Evolutionary conservation across 2,888 invertebrate species (phyloP).

Genomic region (Azorinus chamasolen): DNA sequence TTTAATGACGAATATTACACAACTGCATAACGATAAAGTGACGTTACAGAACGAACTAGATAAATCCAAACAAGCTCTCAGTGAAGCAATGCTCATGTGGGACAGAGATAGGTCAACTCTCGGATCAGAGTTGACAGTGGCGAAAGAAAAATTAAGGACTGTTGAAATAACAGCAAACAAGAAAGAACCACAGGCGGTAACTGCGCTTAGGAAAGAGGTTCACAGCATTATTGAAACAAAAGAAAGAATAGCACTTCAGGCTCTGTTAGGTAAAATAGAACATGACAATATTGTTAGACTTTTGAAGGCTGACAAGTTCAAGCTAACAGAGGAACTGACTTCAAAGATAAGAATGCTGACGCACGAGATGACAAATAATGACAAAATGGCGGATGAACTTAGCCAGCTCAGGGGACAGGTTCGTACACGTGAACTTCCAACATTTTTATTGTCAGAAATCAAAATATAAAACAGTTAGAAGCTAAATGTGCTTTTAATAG

Average conservation of each 20-base stretch:
- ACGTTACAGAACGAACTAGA: conserved; percentile 75
- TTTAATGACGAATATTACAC: conserved; percentile 76
- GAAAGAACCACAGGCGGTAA: conserved; percentile 68
- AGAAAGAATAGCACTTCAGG: conserved; percentile 77
- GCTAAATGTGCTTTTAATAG: too few relatives aligned
- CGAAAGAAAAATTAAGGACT: conserved; percentile 73
- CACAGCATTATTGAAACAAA: conserved; percentile 81
- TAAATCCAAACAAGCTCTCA: conserved; percentile 72
- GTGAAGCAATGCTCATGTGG: conserved; percentile 76
- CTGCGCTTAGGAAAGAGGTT: conserved; percentile 78
- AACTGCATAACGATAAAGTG: conserved; percentile 71
- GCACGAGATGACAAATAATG: conserved; percentile 69
- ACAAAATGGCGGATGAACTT: conserved; percentile 69
- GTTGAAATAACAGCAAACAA: conserved; percentile 69
- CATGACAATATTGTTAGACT: conserved; percentile 70
- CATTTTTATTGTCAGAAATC: background rate
- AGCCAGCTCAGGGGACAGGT: conserved; percentile 67
- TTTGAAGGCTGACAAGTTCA: conserved; percentile 73
- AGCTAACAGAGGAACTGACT: conserved; percentile 75
- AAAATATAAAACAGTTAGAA: too few relatives aligned
- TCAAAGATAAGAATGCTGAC: conserved; percentile 73
- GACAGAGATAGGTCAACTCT: conserved; percentile 73
- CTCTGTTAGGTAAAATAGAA: conserved; percentile 73
- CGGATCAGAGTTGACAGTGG: conserved; percentile 65
- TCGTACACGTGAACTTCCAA: background rate